These are phyloP conservation scores for Bombylius major DNA, from an alignment of 2,888 invertebrate genomes.

Conservation along the genomic window DNA sequence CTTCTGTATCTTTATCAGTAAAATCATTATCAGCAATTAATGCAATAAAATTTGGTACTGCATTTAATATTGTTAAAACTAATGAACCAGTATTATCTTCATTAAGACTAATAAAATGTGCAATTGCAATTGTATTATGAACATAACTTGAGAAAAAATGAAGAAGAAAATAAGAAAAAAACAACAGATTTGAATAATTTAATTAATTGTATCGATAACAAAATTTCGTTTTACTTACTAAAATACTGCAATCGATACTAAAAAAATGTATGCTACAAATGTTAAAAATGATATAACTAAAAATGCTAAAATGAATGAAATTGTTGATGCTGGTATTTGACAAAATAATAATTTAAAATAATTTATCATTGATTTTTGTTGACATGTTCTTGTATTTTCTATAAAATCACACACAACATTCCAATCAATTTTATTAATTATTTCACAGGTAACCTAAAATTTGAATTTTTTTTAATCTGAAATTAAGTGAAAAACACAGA, in stretches of 20 bases:
- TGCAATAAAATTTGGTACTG: background rate
- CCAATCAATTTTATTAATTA: background rate
- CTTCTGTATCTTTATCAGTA: background rate
- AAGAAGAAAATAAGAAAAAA: no score
- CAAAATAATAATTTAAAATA: background rate
- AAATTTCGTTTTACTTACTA: background rate
- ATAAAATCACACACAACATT: background rate
- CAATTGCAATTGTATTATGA: background rate
- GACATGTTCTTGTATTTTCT: background rate
- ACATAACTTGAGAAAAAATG: background rate
- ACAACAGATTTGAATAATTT: no score
- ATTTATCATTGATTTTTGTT: background rate
- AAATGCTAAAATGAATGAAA: background rate
- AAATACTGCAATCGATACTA: background rate
- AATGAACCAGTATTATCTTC: background rate
- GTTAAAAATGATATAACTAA: background rate
- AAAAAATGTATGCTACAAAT: background rate
- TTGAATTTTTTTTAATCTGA: no score
- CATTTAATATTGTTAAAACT: background rate
- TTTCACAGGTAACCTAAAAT: conserved; percentile 6
- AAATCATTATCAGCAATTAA: background rate
- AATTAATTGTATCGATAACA: no score
- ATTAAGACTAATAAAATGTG: background rate
- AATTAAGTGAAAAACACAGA: no score
- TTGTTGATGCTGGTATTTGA: background rate